A percentile compares a stretch with the other conserved stretches of the same genome.
phyloP scores from a whole-genome alignment of 1,140 invertebrate genomes.

The Doryteuthis pealeii region DNA sequence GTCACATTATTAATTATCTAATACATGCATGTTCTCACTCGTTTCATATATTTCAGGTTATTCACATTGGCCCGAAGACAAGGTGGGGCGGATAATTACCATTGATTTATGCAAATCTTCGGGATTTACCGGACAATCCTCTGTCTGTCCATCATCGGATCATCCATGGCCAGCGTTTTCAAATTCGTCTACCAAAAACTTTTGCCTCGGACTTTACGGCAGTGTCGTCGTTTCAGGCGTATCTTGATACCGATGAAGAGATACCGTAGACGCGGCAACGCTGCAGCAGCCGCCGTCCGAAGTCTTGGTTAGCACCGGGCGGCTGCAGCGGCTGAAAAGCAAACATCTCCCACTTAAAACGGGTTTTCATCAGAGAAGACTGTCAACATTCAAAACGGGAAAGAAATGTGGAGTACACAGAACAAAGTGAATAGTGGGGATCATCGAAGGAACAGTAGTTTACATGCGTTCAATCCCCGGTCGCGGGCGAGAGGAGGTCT shows the following conservation, averaged over 20 bases:
- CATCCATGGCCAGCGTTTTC: slow-evolving; percentile 90
- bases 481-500: background rate
- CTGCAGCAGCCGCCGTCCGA: background rate
- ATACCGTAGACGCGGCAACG: background rate
- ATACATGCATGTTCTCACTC: no score
- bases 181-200: slow-evolving; percentile 66
- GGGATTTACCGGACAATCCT: slow-evolving; percentile 94
- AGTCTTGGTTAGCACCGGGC: background rate
- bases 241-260: background rate
- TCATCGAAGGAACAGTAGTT: background rate
- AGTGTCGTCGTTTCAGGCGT: background rate
- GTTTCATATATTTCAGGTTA: slow-evolving; percentile 85
- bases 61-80: slow-evolving; percentile 84
- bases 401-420: background rate
- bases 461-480: background rate
- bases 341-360: background rate
- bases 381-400: background rate
- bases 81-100: slow-evolving; percentile 86
- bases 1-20: no score
- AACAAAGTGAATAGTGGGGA: background rate
- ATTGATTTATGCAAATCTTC: slow-evolving; percentile 90
- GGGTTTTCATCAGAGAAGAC: background rate
- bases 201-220: background rate
- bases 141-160: slow-evolving; percentile 86
- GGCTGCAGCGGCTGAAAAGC: background rate